Evolutionary conservation across 1,140 invertebrate genomes (phyloP).

Genomic region (Drosophila arawakana): DNA sequence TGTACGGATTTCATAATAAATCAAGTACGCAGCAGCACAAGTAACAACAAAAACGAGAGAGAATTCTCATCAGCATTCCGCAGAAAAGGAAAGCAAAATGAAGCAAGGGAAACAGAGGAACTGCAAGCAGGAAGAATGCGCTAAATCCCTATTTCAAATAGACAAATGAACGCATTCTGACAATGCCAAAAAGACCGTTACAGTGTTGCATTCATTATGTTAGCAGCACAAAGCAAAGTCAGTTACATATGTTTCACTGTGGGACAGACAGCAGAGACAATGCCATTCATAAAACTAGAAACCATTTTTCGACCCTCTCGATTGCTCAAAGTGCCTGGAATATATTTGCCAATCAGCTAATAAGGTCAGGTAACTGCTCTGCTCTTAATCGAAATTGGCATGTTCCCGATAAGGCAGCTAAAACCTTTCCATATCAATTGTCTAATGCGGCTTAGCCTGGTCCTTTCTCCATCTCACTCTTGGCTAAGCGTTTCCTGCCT

Average conservation of each 20-base stretch:
- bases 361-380: slow-evolving; percentile 41
- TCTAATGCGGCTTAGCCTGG: slow-evolving; percentile 39
- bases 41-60: slow-evolving; percentile 13
- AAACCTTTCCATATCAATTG: slow-evolving; percentile 42
- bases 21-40: slow-evolving; percentile 52
- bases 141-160: slow-evolving; percentile 65
- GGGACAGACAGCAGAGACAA: slow-evolving; percentile 15
- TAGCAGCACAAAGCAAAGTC: slow-evolving; percentile 47
- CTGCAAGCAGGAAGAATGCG: slow-evolving; percentile 13
- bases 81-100: not conserved
- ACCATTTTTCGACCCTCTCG: not conserved
- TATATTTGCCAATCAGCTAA: slow-evolving; percentile 47
- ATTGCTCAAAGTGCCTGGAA: not conserved
- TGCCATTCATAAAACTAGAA: slow-evolving; percentile 36
- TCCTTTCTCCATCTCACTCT: slow-evolving; percentile 3
- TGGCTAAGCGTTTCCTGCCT: slow-evolving; percentile 41
- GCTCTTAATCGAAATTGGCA: slow-evolving; percentile 46
- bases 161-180: slow-evolving; percentile 58
- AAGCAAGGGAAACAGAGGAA: not conserved
- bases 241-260: slow-evolving; percentile 68
- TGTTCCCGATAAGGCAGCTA: slow-evolving; percentile 17
- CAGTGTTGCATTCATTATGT: slow-evolving; percentile 52
- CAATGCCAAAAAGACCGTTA: slow-evolving; percentile 34
- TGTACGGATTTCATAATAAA: slow-evolving; percentile 81
- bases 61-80: slow-evolving; percentile 16